Conservation (phyloP, 2,888 invertebrate genomes). For the Drosophila niveifrons region DNA sequence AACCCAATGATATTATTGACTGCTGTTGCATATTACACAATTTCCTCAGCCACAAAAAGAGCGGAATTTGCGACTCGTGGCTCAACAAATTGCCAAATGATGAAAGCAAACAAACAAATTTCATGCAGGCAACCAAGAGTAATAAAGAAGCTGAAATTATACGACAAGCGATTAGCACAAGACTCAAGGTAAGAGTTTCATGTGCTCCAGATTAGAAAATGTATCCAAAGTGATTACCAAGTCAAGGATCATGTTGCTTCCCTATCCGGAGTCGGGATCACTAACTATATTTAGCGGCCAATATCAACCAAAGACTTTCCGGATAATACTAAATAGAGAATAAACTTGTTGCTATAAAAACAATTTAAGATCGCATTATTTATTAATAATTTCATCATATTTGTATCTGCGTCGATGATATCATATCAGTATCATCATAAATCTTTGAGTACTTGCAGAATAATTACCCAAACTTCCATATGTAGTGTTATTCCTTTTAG, state of each 20-base stretch:
- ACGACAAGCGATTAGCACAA: neutral
- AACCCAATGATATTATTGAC: neutral
- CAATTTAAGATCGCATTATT: conserved; percentile 29
- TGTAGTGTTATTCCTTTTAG: neutral
- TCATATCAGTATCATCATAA: neutral
- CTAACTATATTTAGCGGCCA: conserved; percentile 98
- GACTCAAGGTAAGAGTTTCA: neutral
- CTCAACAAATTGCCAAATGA: too few species aligned
- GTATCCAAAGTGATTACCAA: too few species aligned
- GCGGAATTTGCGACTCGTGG: neutral
- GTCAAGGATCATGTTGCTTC: conserved; percentile 95
- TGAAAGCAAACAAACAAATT: neutral
- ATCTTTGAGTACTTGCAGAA: neutral
- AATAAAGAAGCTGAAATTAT: neutral
- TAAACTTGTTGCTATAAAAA: conserved; percentile 36
- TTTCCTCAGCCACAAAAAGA: neutral
- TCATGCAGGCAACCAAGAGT: neutral
- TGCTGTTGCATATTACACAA: conserved; percentile 21
- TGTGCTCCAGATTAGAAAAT: neutral
- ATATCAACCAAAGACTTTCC: conserved; percentile 99
- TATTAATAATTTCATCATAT: too few species aligned
- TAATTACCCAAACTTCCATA: conserved; percentile 1
- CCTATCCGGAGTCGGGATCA: conserved; percentile 99
- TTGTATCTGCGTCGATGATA: neutral
- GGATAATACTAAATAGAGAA: conserved; percentile 86